Evolutionary conservation across 2,113 vertebrate genomes (phyloP), one percentile per base, ranked within the genome.

Genomic region (Oncorhynchus tshawytscha): DNA sequence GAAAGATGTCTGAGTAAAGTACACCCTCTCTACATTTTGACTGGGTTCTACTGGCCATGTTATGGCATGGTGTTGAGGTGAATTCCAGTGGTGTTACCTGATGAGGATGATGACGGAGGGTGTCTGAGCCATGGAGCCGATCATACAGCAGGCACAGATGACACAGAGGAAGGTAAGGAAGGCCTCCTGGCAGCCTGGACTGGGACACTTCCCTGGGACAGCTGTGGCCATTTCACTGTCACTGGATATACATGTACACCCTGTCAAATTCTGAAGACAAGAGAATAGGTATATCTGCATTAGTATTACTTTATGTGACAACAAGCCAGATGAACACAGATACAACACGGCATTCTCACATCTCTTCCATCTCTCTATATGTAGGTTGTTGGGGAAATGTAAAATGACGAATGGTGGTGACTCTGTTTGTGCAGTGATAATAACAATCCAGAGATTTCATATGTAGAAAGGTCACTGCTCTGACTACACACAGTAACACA

Each of bases 41-140:
- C 25, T 70, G 72, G 45, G 31, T n/a, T 64, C 85, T 87, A 84
- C 88, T 90, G 85, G 90, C 89, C 60, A 84, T 5, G 27, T 24
- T 20, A 22, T 18, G 29, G 9, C 7, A 6, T 67, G 27, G 13
- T 67, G 22, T 18, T 25, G 20, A 12, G n/a, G 24, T 11, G 18
- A 31, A 15, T 29, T 31, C 7, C 31, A 20, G 74, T 5, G 73
- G 51, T 48, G 89, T 80, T 80, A 97, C 98, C 98, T 96, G 95
- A 99, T 99, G 15, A 99, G 95, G 72, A 99, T 97, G 91, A 99
- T 99, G 85, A 99, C 96, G 0, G 98, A 99, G 0, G 98, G 98
- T 0, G 98, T 99, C 92, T 99, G 98, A 0, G 97, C 97, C 97
- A 99, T 99, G 78, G 97, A 97, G 70, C 98, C 97, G 0, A 99